phyloP scores from a whole-genome alignment of 2,797 vertebrate species.

The Epinephelus malabaricus region DNA sequence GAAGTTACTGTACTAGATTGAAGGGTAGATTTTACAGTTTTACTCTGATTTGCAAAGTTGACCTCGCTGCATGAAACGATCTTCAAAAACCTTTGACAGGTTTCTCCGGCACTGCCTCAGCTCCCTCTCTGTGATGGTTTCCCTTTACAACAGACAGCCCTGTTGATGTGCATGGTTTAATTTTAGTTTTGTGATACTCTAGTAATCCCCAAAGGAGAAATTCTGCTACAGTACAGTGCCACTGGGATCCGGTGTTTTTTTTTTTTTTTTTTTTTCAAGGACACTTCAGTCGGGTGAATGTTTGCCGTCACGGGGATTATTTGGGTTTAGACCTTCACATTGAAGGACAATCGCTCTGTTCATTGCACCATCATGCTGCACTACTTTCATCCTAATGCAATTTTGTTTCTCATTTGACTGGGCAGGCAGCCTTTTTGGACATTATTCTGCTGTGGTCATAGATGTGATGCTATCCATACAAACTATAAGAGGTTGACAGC shows the following conservation, averaged over 20 bases:
- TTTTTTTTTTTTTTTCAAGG: conserved; percentile 47
- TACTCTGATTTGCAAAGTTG: neutral
- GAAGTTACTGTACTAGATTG: neutral
- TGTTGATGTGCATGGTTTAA: conserved; percentile 43
- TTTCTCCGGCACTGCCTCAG: neutral
- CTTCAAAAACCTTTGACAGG: neutral
- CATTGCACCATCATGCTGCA: conserved; percentile 32
- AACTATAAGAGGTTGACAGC: conserved; percentile 9
- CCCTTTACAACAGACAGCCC: conserved; percentile 14
- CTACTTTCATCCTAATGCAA: conserved; percentile 52
- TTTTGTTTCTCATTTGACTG: conserved; percentile 48
- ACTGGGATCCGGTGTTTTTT: conserved; percentile 49
- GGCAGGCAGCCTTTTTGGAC: conserved; percentile 4
- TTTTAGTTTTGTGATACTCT: conserved; percentile 54
- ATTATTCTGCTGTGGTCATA: conserved; percentile 2
- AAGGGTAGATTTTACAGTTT: neutral
- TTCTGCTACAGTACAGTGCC: conserved; percentile 37
- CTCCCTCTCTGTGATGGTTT: conserved; percentile 17
- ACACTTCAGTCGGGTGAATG: conserved; percentile 56
- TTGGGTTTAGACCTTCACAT: conserved; percentile 57
- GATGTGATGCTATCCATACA: conserved; percentile 9
- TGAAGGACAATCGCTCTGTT: conserved; percentile 61
- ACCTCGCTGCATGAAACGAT: neutral
- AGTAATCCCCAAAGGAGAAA: conserved; percentile 57
- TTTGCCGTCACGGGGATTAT: conserved; percentile 68